Base-by-base conservation (phyloP, 2,113 vertebrate species). In the Oriolus oriolus region DNA sequence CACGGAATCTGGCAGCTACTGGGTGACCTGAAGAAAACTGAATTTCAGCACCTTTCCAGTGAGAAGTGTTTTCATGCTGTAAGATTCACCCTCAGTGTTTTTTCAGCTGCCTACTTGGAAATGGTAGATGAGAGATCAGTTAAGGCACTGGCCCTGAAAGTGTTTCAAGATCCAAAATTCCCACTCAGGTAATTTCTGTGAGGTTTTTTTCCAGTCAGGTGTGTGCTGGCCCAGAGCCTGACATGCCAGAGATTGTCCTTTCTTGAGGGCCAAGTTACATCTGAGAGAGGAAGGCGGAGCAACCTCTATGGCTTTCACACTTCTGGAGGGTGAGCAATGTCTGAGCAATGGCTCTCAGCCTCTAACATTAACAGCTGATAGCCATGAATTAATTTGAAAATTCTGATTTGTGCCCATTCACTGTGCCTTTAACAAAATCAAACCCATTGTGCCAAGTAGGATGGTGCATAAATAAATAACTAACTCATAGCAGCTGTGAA, bases 371-470 rank as follows among this genome's bases (percentile, higher is more conserved):
- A 42, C 19, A 49, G 41, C 3, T 78, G n/a, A n/a, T 35, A 68
- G 30, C 24, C 63, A 68, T 5, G 1, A 70, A 53, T 76, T 86
- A 4, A 50, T 66, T 57, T 61, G 47, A 80, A 88, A 92, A 70
- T 75, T n/a, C 26, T 68, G 52, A 75, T 91, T 84, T 82, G 16
- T 81, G 28, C 28, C 71, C 44, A 69, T 79, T 94, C 53, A 87
- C 74, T 87, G 23, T 69, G 69, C 11, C 53, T 94, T 95, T 89
- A 91, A 91, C n/a, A 85, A 94, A 96, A 96, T 89, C 74, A 82
- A 75, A 82, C 18, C 20, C 44, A 35, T 84, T 95, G 27, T 91
- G 86, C 76, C 84, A 87, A 95, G 71, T 84, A 81, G 60, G 73
- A 64, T 75, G 68, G 52, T 28, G n/a, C 47, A 82, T 56, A 90